These are phyloP conservation scores for Sceliomorpha sp. DNA, from an alignment of 2,888 invertebrate genomes.

Conservation along the genomic window DNA sequence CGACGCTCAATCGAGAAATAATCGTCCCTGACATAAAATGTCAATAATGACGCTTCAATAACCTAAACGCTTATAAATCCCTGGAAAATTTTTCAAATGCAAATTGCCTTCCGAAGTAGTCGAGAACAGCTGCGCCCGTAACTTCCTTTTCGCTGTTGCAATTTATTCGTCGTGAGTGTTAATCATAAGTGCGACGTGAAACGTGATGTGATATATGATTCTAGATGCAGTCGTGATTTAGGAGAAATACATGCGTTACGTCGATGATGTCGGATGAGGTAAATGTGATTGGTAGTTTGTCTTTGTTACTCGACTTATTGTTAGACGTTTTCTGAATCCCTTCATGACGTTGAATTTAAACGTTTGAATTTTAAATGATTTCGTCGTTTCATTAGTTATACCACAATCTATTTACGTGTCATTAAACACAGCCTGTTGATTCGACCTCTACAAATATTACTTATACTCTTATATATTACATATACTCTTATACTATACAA, in stretches of 20 bases:
- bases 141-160: background rate
- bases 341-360: no score
- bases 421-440: no score
- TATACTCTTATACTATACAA: no score
- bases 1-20: slow-evolving; percentile 13
- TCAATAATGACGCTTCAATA: slow-evolving; percentile 46
- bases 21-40: slow-evolving; percentile 19
- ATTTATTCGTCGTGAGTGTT: slow-evolving; percentile 14
- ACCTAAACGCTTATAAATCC: slow-evolving; percentile 28
- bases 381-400: no score
- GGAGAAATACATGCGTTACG: slow-evolving; percentile 23
- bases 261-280: slow-evolving; percentile 25
- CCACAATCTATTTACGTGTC: no score
- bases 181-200: slow-evolving; percentile 31
- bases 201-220: slow-evolving; percentile 35
- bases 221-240: slow-evolving; percentile 31
- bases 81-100: slow-evolving; percentile 8
- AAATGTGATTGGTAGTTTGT: no score
- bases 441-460: no score
- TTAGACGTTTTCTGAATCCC: no score
- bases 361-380: no score
- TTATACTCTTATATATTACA: no score
- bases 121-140: slow-evolving; percentile 21
- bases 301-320: no score
- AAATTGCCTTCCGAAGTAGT: slow-evolving; percentile 4